Conservation (phyloP, 1,140 invertebrate species). For the Drosophila micromelanica region DNA sequence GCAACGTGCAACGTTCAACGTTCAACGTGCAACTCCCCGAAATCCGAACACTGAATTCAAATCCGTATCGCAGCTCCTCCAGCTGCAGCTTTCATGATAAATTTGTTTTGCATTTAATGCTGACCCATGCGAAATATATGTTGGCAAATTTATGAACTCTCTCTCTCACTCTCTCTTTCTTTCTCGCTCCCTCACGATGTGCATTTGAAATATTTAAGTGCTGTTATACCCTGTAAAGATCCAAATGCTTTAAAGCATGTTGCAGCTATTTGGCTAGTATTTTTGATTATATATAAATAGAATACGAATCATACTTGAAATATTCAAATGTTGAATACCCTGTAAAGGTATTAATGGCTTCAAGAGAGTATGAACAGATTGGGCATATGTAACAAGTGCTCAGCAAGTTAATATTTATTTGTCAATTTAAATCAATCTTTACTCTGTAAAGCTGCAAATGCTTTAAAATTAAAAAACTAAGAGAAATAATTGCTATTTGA, state of each 20-base stretch:
- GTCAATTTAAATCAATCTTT: neutral
- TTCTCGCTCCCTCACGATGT: neutral
- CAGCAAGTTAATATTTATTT: no score
- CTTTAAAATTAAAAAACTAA: no score
- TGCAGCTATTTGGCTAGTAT: no score
- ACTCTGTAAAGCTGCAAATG: neutral
- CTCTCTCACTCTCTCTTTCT: no score
- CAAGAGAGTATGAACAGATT: no score
- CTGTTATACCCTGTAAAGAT: neutral
- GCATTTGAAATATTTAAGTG: conserved; percentile 30
- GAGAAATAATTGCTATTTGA: no score
- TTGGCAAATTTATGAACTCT: conserved; percentile 47
- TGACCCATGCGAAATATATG: conserved; percentile 49
- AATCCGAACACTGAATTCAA: conserved; percentile 39
- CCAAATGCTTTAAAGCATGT: neutral
- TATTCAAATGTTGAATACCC: neutral
- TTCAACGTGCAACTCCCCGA: conserved; percentile 38
- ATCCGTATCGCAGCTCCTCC: conserved; percentile 8
- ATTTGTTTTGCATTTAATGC: conserved; percentile 56
- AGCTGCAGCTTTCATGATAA: conserved; percentile 48
- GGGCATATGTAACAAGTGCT: no score
- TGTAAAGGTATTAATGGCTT: neutral
- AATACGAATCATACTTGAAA: no score
- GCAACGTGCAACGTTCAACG: conserved; percentile 40
- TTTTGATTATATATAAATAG: no score